phyloP scores from a whole-genome alignment of 1,140 invertebrate genomes.

The Bombus soroeensis region DNA sequence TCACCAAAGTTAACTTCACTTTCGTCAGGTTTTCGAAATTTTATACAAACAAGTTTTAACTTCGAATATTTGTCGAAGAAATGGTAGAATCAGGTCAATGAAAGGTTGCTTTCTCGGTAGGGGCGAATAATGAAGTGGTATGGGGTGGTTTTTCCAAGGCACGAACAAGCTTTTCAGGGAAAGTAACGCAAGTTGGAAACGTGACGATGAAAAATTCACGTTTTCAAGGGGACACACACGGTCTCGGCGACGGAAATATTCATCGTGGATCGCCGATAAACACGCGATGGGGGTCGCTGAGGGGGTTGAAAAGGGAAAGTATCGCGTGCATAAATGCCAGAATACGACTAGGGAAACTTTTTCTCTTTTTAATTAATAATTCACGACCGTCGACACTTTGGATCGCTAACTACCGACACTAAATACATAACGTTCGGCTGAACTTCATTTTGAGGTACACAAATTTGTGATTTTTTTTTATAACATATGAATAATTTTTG shows the following conservation, averaged over 20 bases:
- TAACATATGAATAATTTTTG: background rate
- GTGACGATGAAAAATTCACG: constrained; percentile 13
- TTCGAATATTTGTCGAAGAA: background rate
- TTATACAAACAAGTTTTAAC: background rate
- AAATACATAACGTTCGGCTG: background rate
- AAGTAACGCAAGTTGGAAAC: background rate
- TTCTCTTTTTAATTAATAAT: background rate
- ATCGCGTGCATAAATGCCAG: constrained; percentile 6
- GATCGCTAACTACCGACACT: too few relatives aligned
- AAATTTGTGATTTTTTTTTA: background rate
- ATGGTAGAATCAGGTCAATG: background rate
- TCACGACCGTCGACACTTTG: background rate
- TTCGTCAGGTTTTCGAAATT: background rate
- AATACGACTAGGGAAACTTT: background rate
- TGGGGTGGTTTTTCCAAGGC: background rate
- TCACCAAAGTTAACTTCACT: too few relatives aligned
- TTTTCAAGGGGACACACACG: background rate
- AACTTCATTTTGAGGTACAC: background rate
- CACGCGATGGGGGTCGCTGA: background rate
- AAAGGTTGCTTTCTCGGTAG: background rate
- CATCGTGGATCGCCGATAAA: constrained; percentile 9
- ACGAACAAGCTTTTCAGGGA: background rate
- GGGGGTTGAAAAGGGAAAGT: background rate
- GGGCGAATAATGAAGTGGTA: background rate
- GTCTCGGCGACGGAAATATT: constrained; percentile 9